Conservation (phyloP, 2,797 vertebrate genomes). For the Sorex maritimensis region DNA sequence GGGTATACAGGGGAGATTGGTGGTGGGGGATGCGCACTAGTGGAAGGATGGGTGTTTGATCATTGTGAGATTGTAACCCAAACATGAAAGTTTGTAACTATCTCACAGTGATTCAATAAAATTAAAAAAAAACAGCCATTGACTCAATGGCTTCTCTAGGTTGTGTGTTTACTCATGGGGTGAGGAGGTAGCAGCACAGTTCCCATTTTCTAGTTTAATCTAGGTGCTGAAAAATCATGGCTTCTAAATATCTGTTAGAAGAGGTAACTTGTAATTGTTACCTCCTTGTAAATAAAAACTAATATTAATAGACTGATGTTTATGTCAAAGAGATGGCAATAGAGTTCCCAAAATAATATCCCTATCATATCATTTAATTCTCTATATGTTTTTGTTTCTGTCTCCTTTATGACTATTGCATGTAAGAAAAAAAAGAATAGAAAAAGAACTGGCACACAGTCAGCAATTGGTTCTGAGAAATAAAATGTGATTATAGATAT, state of each 20-base stretch:
- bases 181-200: neutral
- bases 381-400: neutral
- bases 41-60: no score
- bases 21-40: no score
- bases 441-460: neutral
- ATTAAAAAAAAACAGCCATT: neutral
- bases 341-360: neutral
- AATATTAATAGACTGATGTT: neutral
- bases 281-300: neutral
- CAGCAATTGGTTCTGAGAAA: no score
- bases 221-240: constrained; percentile 6
- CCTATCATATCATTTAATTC: neutral
- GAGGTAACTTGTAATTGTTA: neutral
- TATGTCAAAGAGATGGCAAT: neutral
- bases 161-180: constrained; percentile 38
- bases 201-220: constrained; percentile 64
- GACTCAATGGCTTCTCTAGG: constrained; percentile 9
- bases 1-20: no score
- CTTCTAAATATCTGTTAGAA: constrained; percentile 43
- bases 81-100: no score
- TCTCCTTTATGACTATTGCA: neutral
- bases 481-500: neutral
- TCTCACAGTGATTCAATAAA: no score
- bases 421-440: neutral
- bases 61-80: no score